A percentile compares a stretch with the other conserved stretches of the same genome.
phyloP scores from a whole-genome alignment of 37 sponge, comb jelly and placozoan genomes.

The Chondrosia reniformis region DNA sequence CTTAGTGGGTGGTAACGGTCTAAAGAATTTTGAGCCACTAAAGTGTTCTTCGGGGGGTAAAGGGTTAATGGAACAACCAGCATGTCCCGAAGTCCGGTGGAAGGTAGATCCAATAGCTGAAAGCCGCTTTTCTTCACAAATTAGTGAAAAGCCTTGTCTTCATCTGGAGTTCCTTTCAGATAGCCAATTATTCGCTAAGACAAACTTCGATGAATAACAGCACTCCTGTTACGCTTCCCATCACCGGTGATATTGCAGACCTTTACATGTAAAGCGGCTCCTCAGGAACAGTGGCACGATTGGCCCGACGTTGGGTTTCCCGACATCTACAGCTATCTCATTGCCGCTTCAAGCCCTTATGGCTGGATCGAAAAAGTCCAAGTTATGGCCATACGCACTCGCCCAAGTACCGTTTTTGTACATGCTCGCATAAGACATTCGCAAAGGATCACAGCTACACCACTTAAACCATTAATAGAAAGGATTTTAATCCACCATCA shows the following conservation, averaged over 20 bases:
- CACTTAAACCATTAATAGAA: too few species aligned
- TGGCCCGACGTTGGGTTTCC: too few species aligned
- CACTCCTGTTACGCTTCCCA: not conserved
- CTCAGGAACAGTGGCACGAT: too few species aligned
- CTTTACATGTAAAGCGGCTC: too few species aligned
- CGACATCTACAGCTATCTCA: too few species aligned
- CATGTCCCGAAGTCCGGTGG: not conserved
- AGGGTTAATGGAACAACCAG: too few species aligned
- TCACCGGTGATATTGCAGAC: not conserved
- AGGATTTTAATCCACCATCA: too few species aligned
- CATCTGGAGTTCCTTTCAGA: not conserved
- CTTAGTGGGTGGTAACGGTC: too few species aligned
- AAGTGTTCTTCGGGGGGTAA: too few species aligned
- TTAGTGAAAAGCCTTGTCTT: not conserved
- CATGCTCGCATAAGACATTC: slow-evolving; percentile 33
- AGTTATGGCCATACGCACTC: not conserved
- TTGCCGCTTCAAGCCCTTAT: too few species aligned
- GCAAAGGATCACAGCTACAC: too few species aligned
- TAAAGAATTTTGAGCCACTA: too few species aligned
- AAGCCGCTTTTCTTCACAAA: not conserved
- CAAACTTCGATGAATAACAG: not conserved
- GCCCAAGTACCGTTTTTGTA: not conserved
- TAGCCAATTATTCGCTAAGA: not conserved
- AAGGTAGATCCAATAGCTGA: not conserved
- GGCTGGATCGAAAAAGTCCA: not conserved